These are phyloP conservation scores for Bubo bubo DNA, from an alignment of 2,113 vertebrate species.

Conservation along the genomic window DNA sequence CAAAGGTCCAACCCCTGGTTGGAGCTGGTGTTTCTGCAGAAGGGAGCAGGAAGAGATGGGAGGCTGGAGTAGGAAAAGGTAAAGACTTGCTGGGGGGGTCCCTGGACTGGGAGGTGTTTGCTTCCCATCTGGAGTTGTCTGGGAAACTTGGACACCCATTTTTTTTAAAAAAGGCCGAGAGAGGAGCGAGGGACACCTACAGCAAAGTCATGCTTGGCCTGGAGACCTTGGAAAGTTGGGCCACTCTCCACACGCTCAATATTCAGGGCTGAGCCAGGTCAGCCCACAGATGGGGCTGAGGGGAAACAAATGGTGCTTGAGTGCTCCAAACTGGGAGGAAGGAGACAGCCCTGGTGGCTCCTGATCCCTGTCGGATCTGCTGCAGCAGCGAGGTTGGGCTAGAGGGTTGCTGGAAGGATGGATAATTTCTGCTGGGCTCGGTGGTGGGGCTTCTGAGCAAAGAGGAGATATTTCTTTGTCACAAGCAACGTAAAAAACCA, in stretches of 20 bases:
- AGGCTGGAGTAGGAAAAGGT: not conserved
- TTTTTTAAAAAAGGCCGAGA: not conserved
- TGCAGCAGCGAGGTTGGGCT: fast-evolving
- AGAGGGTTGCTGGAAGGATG: not conserved
- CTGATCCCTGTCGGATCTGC: too few species aligned
- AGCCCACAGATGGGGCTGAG: not conserved
- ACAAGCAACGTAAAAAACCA: not conserved
- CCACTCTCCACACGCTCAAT: fast-evolving
- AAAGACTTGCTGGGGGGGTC: not conserved
- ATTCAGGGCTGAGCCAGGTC: not conserved
- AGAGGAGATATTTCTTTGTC: not conserved
- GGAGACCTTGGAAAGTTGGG: fast-evolving
- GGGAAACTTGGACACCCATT: fast-evolving
- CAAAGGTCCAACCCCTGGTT: not conserved
- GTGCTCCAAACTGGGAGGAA: not conserved
- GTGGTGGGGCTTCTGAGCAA: not conserved
- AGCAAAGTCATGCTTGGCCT: not conserved
- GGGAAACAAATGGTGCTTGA: not conserved
- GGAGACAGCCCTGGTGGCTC: not conserved
- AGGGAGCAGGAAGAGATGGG: not conserved
- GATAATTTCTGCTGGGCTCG: not conserved
- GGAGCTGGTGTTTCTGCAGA: not conserved
- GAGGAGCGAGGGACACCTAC: not conserved
- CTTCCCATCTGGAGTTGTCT: not conserved
- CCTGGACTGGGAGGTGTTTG: not conserved